A percentile compares a stretch with the other conserved stretches of the same genome.
Conservation (phyloP, 2,113 vertebrate genomes). For the Apeltes quadracus region DNA sequence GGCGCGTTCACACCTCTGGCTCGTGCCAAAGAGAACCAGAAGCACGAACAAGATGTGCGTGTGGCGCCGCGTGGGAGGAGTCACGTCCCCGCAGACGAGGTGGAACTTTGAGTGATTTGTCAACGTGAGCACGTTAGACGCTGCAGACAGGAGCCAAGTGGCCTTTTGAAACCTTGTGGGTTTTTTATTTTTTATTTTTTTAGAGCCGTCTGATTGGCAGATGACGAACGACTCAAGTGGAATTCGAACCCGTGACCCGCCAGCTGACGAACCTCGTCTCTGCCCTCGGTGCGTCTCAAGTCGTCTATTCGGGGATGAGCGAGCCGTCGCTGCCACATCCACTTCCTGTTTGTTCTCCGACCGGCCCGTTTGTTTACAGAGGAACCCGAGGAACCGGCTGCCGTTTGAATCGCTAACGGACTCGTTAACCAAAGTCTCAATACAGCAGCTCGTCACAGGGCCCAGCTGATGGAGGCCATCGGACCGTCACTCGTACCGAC, state of each 20-base stretch:
- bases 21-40: background rate
- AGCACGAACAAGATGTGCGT: background rate
- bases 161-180: background rate
- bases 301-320: background rate
- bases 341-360: too few species aligned
- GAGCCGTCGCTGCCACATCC: background rate
- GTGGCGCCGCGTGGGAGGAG: background rate
- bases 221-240: background rate
- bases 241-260: background rate
- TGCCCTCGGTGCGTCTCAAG: background rate
- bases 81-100: background rate
- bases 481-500: too few species aligned
- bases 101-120: constrained; percentile 7
- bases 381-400: background rate
- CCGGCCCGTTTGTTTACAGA: too few species aligned
- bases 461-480: too few species aligned
- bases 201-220: too few species aligned
- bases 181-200: background rate
- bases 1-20: constrained; percentile 1
- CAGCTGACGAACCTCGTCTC: background rate
- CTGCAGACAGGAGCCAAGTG: background rate
- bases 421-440: too few species aligned
- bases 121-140: background rate
- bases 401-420: background rate
- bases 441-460: background rate